These are phyloP conservation scores for Scaptodrosophila latifasciaeformis DNA, from an alignment of 2,888 invertebrate genomes.

Conservation along the genomic window DNA sequence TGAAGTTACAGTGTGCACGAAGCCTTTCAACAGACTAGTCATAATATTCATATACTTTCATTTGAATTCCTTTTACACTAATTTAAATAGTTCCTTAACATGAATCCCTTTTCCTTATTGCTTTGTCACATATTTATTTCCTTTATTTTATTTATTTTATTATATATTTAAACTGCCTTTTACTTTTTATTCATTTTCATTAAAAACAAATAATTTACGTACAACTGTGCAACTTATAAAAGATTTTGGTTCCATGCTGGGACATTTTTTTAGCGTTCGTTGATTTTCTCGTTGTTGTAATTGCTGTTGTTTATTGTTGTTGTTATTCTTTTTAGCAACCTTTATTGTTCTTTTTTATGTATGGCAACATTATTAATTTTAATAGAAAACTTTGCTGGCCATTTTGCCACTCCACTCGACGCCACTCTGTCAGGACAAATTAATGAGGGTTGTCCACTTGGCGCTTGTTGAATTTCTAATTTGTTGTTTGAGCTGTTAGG, in stretches of 20 bases:
- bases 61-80: too few species aligned
- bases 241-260: conserved; percentile 8
- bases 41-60: too few species aligned
- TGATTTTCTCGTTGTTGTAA: conserved; percentile 26
- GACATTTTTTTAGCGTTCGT: conserved; percentile 42
- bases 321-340: conserved; percentile 2
- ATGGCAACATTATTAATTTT: conserved; percentile 70
- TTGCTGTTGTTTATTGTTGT: conserved; percentile 16
- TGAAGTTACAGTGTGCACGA: too few species aligned
- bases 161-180: too few species aligned
- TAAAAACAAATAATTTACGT: too few species aligned
- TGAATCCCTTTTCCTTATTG: too few species aligned
- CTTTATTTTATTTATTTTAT: too few species aligned
- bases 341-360: conserved; percentile 40
- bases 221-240: conserved; percentile 54
- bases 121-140: too few species aligned
- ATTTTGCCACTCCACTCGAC: not conserved
- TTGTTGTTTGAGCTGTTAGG: conserved; percentile 47
- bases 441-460: conserved; percentile 71
- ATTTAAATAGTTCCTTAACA: too few species aligned
- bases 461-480: conserved; percentile 70
- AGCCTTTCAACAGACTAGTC: too few species aligned
- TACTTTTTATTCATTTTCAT: too few species aligned
- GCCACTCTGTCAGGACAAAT: conserved; percentile 26
- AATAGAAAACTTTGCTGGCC: conserved; percentile 63